These are phyloP conservation scores for Cephus rjabovi DNA, from an alignment of 2,888 invertebrate species.

Conservation along the genomic window DNA sequence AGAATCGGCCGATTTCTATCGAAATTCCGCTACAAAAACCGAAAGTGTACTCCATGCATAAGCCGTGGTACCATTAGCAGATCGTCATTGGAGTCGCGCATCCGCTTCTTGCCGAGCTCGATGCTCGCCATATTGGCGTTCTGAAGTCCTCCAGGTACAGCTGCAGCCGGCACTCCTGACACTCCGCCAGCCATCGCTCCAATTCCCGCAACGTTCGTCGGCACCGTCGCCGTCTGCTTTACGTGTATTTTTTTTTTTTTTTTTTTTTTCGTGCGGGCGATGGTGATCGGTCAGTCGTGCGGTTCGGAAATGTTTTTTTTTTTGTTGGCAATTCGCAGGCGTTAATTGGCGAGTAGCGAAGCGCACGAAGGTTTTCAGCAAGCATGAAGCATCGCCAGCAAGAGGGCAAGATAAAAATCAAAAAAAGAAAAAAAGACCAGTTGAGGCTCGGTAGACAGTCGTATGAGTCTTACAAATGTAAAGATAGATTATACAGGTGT, in stretches of 20 bases:
- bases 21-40: conserved; percentile 24
- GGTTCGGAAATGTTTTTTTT: conserved; percentile 24
- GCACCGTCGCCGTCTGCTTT: conserved; percentile 62
- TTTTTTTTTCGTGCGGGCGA: conserved; percentile 16
- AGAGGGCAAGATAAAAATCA: conserved; percentile 67
- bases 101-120: conserved; percentile 96
- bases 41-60: conserved; percentile 65
- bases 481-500: too few species aligned
- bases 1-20: too few species aligned
- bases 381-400: conserved; percentile 67
- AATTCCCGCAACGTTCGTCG: conserved; percentile 60
- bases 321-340: conserved; percentile 51
- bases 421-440: conserved; percentile 66
- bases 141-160: conserved; percentile 72
- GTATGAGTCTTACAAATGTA: conserved; percentile 9
- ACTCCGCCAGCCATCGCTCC: conserved; percentile 62
- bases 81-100: conserved; percentile 88
- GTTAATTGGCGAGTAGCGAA: conserved; percentile 67
- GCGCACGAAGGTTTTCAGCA: conserved; percentile 65
- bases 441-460: conserved; percentile 55
- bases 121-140: conserved; percentile 79
- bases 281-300: conserved; percentile 42
- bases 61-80: conserved; percentile 91
- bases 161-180: conserved; percentile 66
- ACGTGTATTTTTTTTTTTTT: conserved; percentile 27